Conservation (phyloP, 1,140 invertebrate species). For the Heterodera carotae region DNA sequence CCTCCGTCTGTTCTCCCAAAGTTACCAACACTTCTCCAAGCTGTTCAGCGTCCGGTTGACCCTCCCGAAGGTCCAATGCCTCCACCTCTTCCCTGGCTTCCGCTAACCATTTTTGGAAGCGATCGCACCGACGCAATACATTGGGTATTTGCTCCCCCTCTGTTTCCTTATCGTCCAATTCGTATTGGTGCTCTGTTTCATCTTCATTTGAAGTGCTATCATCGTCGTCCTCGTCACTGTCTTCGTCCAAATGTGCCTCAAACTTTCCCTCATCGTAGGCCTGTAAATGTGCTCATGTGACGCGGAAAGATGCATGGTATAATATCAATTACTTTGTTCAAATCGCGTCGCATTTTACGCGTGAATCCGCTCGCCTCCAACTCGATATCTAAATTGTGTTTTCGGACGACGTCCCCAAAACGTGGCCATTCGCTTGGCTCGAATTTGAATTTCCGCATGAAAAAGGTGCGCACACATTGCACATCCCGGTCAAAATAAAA, state of each 20-base stretch:
- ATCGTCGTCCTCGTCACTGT: constrained; percentile 69
- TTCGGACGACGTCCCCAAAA: constrained; percentile 79
- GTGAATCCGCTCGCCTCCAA: constrained; percentile 86
- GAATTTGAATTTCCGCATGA: constrained; percentile 84
- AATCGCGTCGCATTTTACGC: constrained; percentile 79
- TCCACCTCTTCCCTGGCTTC: constrained; percentile 33
- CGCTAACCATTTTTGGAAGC: constrained; percentile 43
- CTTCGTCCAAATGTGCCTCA: constrained; percentile 64
- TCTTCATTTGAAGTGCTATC: constrained; percentile 63
- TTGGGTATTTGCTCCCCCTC: constrained; percentile 35
- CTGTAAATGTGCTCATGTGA: constrained; percentile 34
- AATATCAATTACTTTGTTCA: constrained; percentile 69
- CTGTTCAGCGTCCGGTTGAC: constrained; percentile 13
- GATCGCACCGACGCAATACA: constrained; percentile 22
- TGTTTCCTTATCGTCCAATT: constrained; percentile 49
- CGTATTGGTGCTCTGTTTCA: constrained; percentile 42
- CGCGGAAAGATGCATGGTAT: neutral
- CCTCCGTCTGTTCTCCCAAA: constrained; percentile 10
- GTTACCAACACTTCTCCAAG: constrained; percentile 22
- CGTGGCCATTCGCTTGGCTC: constrained; percentile 80
- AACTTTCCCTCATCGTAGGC: constrained; percentile 62
- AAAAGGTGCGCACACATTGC: constrained; percentile 86
- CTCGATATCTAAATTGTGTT: constrained; percentile 82
- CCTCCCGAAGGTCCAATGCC: constrained; percentile 13
- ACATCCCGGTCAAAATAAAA: constrained; percentile 95